phyloP scores from a whole-genome alignment of 53 echinoderm and acorn worm genomes.

The Actinopyga echinites region DNA sequence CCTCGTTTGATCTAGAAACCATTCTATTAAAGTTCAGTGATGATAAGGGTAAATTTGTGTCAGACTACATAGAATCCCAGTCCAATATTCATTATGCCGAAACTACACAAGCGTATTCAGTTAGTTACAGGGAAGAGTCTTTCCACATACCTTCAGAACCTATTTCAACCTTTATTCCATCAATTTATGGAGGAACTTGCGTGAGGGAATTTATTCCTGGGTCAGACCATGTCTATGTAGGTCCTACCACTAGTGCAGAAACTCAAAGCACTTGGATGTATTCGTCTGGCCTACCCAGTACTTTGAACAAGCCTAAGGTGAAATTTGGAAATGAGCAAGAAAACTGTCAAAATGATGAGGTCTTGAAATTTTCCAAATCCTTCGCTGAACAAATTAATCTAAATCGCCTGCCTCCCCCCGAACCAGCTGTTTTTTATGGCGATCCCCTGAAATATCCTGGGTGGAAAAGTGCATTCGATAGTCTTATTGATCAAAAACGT shows the following conservation, averaged over 20 bases:
- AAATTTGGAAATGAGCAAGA: neutral
- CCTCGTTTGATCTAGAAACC: neutral
- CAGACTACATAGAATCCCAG: no score
- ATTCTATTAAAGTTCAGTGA: neutral
- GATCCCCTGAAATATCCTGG: constrained; percentile 57
- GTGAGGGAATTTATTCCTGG: neutral
- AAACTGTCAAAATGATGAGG: neutral
- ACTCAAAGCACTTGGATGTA: neutral
- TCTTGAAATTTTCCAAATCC: neutral
- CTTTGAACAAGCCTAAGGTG: neutral
- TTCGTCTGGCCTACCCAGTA: neutral
- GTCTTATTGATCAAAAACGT: constrained; percentile 48
- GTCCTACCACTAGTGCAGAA: neutral
- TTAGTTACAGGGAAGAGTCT: no score
- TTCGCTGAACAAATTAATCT: constrained; percentile 18
- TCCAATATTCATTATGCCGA: no score
- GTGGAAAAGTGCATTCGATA: constrained; percentile 55
- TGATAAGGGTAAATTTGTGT: neutral
- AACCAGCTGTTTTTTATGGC: constrained; percentile 58
- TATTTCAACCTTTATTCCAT: no score
- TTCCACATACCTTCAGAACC: neutral
- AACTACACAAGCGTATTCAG: no score
- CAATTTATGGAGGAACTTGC: no score
- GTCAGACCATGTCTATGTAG: neutral
- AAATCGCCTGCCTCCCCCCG: constrained; percentile 53